phyloP scores from a whole-genome alignment of 2,113 vertebrate genomes.

The Promerops cafer region DNA sequence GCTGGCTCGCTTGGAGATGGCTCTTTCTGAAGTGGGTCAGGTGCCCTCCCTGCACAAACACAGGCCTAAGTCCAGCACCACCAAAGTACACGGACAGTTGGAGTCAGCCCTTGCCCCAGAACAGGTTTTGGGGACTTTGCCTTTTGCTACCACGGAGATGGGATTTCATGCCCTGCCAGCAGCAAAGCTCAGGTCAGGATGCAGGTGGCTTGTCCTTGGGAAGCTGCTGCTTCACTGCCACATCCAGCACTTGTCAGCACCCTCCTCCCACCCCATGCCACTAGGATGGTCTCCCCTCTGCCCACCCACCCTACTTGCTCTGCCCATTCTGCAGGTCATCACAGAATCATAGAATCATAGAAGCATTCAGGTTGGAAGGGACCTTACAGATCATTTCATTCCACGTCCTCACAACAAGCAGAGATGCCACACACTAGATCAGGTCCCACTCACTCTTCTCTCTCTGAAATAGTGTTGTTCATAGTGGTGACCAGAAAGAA shows the following conservation, averaged over 20 bases:
- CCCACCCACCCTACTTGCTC: background rate
- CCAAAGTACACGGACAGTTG: background rate
- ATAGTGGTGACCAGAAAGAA: background rate
- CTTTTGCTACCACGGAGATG: background rate
- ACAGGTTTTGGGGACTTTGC: background rate
- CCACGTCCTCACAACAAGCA: background rate
- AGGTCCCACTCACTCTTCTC: background rate
- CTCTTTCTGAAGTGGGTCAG: background rate
- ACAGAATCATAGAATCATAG: background rate
- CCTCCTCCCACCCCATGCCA: background rate
- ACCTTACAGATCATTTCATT: background rate
- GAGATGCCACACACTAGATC: background rate
- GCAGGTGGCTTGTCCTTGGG: background rate
- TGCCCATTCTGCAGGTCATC: background rate
- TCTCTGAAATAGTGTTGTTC: background rate
- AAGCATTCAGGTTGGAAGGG: background rate
- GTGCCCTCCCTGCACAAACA: conserved; percentile 2
- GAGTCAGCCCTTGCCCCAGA: background rate
- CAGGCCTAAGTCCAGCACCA: background rate
- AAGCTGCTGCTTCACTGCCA: background rate
- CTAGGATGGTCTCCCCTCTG: background rate
- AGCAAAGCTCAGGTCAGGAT: rapidly evolving
- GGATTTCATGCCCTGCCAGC: background rate
- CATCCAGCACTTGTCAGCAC: background rate
- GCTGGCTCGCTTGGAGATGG: background rate